These are phyloP conservation scores for Rousettus leschenaultii DNA, from an alignment of 2,113 vertebrate species.

Conservation along the genomic window DNA sequence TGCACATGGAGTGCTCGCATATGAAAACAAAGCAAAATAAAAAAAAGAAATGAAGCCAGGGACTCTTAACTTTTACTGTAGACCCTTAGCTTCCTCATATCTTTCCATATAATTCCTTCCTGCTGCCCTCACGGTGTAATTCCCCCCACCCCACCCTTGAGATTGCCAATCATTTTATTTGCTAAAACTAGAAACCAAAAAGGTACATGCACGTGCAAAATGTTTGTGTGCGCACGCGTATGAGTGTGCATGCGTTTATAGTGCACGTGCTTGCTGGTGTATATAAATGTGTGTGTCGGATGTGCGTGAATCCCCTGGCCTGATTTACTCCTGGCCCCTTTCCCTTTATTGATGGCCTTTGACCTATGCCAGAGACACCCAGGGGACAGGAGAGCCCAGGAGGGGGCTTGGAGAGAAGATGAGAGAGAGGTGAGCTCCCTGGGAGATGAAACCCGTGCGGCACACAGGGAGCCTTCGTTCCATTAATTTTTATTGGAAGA, in stretches of 20 bases:
- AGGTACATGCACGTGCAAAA: not conserved
- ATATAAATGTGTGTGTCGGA: not conserved
- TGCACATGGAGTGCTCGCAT: not conserved
- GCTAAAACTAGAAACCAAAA: not conserved
- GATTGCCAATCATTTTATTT: not conserved
- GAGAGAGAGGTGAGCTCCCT: conserved; percentile 5
- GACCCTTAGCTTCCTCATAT: not conserved
- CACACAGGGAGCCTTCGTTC: conserved; percentile 50
- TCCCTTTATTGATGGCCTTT: not conserved
- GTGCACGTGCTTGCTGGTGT: not conserved
- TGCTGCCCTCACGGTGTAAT: not conserved
- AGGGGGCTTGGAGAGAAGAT: conserved; percentile 23
- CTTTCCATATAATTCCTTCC: not conserved
- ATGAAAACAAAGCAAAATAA: not conserved
- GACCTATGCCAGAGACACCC: conserved; percentile 48
- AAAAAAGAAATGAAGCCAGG: not conserved
- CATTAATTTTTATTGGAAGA: conserved; percentile 73
- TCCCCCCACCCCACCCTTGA: not conserved
- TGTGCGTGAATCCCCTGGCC: not conserved
- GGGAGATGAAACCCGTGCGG: conserved; percentile 33
- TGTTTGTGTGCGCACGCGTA: not conserved
- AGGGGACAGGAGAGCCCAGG: not conserved
- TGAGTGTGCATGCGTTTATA: not conserved
- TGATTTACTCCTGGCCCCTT: not conserved
- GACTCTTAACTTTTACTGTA: not conserved